phyloP scores from a whole-genome alignment of 2,113 vertebrate species.

The Xiphophorus maculatus region DNA sequence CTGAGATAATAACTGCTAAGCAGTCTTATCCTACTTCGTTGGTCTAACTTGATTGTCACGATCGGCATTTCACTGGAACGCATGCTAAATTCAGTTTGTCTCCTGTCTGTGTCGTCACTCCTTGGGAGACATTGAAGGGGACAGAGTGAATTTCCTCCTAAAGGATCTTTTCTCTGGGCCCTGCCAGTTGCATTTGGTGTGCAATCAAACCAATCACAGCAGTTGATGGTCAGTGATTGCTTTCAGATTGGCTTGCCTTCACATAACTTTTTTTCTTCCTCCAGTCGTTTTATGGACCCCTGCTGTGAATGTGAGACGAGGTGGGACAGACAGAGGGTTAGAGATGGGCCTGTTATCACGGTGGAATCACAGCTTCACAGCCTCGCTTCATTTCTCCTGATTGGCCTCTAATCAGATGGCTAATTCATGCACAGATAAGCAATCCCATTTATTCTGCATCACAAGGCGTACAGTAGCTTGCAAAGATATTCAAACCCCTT shows the following conservation, averaged over 20 bases:
- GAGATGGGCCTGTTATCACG: conserved; percentile 46
- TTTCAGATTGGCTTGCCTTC: conserved; percentile 73
- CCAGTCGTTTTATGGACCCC: conserved; percentile 50
- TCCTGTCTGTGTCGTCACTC: conserved; percentile 42
- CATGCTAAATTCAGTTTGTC: conserved; percentile 20
- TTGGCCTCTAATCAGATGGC: conserved; percentile 40
- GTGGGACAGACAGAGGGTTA: conserved; percentile 27
- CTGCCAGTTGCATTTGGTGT: conserved; percentile 69
- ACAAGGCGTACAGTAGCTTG: neutral
- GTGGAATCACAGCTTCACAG: conserved; percentile 36
- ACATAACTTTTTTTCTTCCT: conserved; percentile 7
- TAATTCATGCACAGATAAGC: conserved; percentile 54
- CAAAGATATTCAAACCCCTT: neutral
- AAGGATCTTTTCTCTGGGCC: conserved; percentile 53
- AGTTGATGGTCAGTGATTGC: conserved; percentile 78
- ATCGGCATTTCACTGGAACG: conserved; percentile 33
- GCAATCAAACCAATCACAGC: conserved; percentile 77
- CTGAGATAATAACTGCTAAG: conserved; percentile 19
- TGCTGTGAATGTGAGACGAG: conserved; percentile 51
- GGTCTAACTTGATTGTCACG: conserved; percentile 24
- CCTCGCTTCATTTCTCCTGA: conserved; percentile 40
- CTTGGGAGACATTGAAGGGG: conserved; percentile 60
- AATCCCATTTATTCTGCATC: conserved; percentile 31
- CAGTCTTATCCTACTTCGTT: conserved; percentile 10
- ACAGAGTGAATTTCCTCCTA: conserved; percentile 72